Percentiles rank a stretch among this genome's conserved stretches.
These are phyloP conservation scores for Protonemura montana DNA, from an alignment of 2,888 invertebrate genomes.

Conservation along the genomic window DNA sequence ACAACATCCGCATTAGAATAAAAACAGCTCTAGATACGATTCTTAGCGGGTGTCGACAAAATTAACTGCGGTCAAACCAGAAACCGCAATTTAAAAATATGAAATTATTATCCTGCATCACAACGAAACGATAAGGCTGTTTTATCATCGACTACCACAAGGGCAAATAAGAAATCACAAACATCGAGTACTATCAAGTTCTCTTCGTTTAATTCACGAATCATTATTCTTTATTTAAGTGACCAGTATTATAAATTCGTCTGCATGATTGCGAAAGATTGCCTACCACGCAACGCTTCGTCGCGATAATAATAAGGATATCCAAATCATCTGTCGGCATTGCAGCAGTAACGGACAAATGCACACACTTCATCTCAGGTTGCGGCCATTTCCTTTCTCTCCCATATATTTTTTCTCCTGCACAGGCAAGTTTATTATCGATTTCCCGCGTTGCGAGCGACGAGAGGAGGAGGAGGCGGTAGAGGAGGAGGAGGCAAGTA, in stretches of 20 bases:
- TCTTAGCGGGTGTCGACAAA: too few relatives aligned
- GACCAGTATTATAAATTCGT: neutral
- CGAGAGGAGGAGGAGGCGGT: neutral
- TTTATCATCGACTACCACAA: neutral
- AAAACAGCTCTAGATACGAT: neutral
- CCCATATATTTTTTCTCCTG: slow-evolving; percentile 45
- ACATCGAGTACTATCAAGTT: neutral
- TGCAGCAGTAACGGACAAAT: neutral
- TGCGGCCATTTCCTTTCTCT: slow-evolving; percentile 46
- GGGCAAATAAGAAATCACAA: neutral
- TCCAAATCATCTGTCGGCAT: neutral
- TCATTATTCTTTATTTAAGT: neutral
- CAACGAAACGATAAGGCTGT: neutral
- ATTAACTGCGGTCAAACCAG: too few relatives aligned
- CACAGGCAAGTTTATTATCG: slow-evolving; percentile 45
- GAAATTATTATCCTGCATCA: too few relatives aligned
- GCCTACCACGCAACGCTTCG: neutral
- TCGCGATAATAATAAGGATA: slow-evolving; percentile 9
- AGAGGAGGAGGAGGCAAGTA: slow-evolving; percentile 31
- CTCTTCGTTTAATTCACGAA: neutral
- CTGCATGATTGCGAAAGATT: slow-evolving; percentile 19
- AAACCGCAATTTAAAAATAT: too few relatives aligned
- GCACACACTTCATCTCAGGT: slow-evolving; percentile 33
- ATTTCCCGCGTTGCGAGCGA: slow-evolving; percentile 31
- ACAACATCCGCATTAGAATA: neutral